Percentiles rank a stretch among this genome's conserved stretches.
Evolutionary conservation across 2,113 vertebrate species (phyloP).

Genomic region (Lutjanus erythropterus): DNA sequence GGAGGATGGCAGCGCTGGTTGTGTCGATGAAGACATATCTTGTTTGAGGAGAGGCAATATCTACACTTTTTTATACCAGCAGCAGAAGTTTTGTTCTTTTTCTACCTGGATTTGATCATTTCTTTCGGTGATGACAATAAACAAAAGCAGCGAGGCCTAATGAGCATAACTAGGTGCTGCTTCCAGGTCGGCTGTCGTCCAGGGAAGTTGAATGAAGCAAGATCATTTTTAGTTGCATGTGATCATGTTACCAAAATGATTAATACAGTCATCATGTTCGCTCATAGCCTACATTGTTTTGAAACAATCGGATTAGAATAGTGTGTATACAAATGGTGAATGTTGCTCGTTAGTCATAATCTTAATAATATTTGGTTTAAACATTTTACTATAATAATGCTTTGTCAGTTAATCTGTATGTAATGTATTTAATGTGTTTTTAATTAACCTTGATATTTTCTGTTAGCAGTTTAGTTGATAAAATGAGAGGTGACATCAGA

Average conservation of each 20-base stretch:
- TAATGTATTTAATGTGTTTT: no score
- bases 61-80: conserved; percentile 14
- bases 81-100: conserved; percentile 13
- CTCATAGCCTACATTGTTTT: no score
- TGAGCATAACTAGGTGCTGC: not conserved
- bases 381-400: not conserved
- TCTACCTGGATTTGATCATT: not conserved
- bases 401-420: not conserved
- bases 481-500: not conserved
- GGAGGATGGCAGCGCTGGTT: conserved; percentile 32
- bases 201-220: not conserved
- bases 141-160: not conserved
- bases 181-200: not conserved
- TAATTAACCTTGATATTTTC: not conserved
- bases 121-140: not conserved
- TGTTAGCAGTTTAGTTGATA: not conserved
- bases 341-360: not conserved
- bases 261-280: not conserved
- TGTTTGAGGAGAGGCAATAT: conserved; percentile 23
- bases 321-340: not conserved
- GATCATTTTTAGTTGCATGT: not conserved
- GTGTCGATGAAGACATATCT: conserved; percentile 40
- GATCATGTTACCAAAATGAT: not conserved
- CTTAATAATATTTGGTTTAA: not conserved
- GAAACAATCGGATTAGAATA: not conserved